A percentile compares a stretch with the other conserved stretches of the same genome.
phyloP scores from a whole-genome alignment of 2,113 vertebrate genomes.

The Platysteira castanea region DNA sequence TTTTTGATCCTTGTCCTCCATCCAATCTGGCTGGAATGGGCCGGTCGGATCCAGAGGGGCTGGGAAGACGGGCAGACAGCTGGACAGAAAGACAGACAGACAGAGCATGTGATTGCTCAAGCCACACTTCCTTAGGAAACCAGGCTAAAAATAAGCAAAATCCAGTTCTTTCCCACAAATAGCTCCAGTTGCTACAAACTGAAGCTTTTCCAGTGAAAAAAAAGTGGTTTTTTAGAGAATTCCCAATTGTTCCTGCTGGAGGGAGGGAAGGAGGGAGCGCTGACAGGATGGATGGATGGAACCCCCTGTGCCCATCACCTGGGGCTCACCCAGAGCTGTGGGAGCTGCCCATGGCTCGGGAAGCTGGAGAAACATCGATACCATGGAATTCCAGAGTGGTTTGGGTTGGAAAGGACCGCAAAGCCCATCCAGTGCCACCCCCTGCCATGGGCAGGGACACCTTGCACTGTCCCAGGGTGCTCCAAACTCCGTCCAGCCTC shows the following conservation, averaged over 20 bases:
- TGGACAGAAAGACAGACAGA: not conserved
- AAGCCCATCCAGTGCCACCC: not conserved
- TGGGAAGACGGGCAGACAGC: not conserved
- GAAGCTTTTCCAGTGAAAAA: not conserved
- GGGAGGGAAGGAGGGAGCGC: not conserved
- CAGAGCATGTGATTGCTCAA: conserved; percentile 16
- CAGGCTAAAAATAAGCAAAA: conserved; percentile 36
- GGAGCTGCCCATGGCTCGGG: not conserved
- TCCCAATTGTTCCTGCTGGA: not conserved
- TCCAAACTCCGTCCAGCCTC: rapidly evolving
- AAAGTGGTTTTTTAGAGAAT: not conserved
- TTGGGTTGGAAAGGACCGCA: not conserved
- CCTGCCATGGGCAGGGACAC: not conserved
- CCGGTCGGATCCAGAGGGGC: not conserved
- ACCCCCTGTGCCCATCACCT: not conserved
- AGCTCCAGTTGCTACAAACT: not conserved
- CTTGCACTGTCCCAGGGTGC: rapidly evolving
- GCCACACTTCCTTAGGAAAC: conserved; percentile 40
- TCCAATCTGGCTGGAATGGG: rapidly evolving
- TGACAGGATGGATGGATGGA: rapidly evolving
- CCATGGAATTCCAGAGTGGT: not conserved
- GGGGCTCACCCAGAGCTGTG: not conserved
- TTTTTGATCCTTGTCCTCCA: not conserved
- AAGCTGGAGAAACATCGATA: rapidly evolving
- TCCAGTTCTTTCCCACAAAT: not conserved